Percentiles rank a stretch among this genome's conserved stretches.
These are phyloP conservation scores for Acronicta leporina DNA, from an alignment of 2,888 invertebrate genomes.

Conservation along the genomic window DNA sequence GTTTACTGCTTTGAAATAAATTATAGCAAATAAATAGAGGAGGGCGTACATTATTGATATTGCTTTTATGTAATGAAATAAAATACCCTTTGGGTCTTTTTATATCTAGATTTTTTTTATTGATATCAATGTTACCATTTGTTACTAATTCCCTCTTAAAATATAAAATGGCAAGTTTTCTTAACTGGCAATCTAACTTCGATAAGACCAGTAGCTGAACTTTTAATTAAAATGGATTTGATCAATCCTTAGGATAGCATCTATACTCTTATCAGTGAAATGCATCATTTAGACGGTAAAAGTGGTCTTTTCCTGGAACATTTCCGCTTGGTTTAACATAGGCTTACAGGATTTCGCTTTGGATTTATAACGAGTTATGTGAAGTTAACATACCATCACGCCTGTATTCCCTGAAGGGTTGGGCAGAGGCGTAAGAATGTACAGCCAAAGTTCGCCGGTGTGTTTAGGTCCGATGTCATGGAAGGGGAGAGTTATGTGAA, in stretches of 20 bases:
- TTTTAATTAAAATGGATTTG: conserved; percentile 39
- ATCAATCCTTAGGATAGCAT: conserved; percentile 23
- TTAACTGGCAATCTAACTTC: conserved; percentile 22
- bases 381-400: too few relatives aligned
- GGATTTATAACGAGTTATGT: background rate
- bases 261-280: conserved; percentile 25
- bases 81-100: too few relatives aligned
- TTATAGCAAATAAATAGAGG: conserved; percentile 31
- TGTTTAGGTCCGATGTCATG: too few relatives aligned
- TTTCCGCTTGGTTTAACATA: background rate
- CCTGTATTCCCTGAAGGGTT: too few relatives aligned
- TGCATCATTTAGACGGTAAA: conserved; percentile 19
- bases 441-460: too few relatives aligned
- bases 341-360: background rate
- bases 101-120: too few relatives aligned
- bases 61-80: conserved; percentile 1
- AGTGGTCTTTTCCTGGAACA: conserved; percentile 2
- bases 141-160: background rate
- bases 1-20: conserved; percentile 43
- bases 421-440: too few relatives aligned
- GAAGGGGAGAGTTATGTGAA: background rate
- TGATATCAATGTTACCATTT: background rate
- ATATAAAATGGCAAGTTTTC: conserved; percentile 12
- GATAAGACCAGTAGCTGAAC: conserved; percentile 35
- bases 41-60: conserved; percentile 15